Conservation (phyloP, 2,888 invertebrate species). For the Epistrophella euchroma region DNA sequence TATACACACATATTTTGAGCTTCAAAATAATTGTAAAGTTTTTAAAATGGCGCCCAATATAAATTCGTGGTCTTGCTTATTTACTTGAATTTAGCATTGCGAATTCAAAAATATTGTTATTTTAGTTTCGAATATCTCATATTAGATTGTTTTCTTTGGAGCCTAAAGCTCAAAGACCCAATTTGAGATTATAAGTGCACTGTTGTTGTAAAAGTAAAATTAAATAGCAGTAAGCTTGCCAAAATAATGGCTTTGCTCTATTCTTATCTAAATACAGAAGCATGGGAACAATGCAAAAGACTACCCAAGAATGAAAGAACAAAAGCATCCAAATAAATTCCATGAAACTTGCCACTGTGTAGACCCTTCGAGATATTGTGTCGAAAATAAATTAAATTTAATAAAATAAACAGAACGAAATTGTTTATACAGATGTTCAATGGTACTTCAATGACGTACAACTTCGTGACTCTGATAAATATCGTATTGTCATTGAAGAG, state of each 20-base stretch:
- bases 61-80: neutral
- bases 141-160: no score
- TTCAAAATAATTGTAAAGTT: no score
- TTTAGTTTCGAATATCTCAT: no score
- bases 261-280: no score
- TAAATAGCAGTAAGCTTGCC: no score
- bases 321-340: neutral
- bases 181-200: no score
- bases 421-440: conserved; percentile 87
- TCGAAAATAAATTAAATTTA: neutral
- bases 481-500: conserved; percentile 89
- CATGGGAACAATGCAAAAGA: no score
- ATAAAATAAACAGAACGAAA: conserved; percentile 35
- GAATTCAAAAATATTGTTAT: no score
- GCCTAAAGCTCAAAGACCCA: no score
- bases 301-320: neutral
- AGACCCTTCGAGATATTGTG: neutral
- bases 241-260: no score
- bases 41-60: neutral
- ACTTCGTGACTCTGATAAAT: conserved; percentile 89
- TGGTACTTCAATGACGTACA: conserved; percentile 94
- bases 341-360: neutral
- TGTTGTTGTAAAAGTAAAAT: no score
- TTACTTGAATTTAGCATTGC: neutral
- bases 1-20: no score